Evolutionary conservation across 2,888 invertebrate species (phyloP), one percentile per base, ranked within the genome.

Genomic region (Hirtodrosophila alboralis): DNA sequence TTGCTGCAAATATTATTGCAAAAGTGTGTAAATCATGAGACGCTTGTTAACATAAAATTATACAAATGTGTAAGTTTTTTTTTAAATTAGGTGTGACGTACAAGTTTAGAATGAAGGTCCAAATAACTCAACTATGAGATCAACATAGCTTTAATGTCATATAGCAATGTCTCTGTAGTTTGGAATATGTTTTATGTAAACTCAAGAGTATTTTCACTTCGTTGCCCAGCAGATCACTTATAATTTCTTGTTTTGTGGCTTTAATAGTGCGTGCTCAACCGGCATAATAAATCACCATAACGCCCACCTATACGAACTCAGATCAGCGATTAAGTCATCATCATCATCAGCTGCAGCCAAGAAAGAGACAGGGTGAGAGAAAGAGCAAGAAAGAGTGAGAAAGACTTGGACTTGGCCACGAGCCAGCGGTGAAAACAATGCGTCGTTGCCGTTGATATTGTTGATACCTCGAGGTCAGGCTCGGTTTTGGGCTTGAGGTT

Each of bases 301-400:
- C 77, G 77, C 77, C 77, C 77, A 78, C 77, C 61, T 61, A 49
- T 56, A 23, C 65, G 65, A 62, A 49, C 59, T 59, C 54, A 65
- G 77, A 78, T 78, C 77, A 62, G 27, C 77, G 77, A 78, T 78
- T 78, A 78, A 80, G 81, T 78, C 81, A 78, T 78, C 77, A 78
- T 63, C 78, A 61, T 63, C 78, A 61, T 64, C 61, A 71, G 36
- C 58, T 49, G 54, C 61, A 57, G 54, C 30, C 53, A 23, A 61
- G 47, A 38, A 34, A 37, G 30, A 27, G 14, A 33, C 7, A 8
- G 18, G 9, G 18, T 7, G 1, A 23, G 34, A 5, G 26, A 5
- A 4, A 1, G 12, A 21, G 8, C 7, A 5, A 9, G 8, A n/a
- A 5, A 9, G 27, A 12, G 12, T 6, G 1, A 23, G 13, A 18